phyloP scores from a whole-genome alignment of 2,888 invertebrate genomes.

The Leptinotarsa haldemani region DNA sequence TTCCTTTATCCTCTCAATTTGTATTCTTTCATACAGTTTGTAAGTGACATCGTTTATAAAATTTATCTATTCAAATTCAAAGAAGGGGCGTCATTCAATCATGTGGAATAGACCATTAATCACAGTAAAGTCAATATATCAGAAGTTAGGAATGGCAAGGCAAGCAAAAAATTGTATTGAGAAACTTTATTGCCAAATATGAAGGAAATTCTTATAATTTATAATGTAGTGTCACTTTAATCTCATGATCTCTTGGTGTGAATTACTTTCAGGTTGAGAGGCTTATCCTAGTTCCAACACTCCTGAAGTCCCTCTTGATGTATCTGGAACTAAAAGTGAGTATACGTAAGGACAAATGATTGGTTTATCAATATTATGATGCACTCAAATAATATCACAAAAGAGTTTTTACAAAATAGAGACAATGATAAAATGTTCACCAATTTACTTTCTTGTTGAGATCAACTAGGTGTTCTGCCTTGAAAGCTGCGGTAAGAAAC shows the following conservation, averaged over 20 bases:
- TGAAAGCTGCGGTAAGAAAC: too few relatives aligned
- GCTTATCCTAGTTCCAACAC: constrained; percentile 86
- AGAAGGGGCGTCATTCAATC: not conserved
- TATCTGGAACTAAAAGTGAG: constrained; percentile 73
- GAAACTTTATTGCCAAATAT: constrained; percentile 24
- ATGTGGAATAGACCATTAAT: constrained; percentile 3
- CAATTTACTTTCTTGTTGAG: too few relatives aligned
- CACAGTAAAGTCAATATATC: constrained; percentile 23
- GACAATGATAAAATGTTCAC: too few relatives aligned
- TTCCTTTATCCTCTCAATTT: not conserved
- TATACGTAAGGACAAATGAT: constrained; percentile 3
- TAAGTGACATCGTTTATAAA: constrained; percentile 13
- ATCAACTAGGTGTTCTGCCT: too few relatives aligned
- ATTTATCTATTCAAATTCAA: constrained; percentile 8
- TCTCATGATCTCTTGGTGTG: constrained; percentile 34
- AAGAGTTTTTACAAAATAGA: too few relatives aligned
- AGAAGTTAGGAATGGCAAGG: not conserved
- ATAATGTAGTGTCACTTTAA: constrained; percentile 18
- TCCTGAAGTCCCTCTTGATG: constrained; percentile 82
- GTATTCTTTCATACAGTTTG: not conserved
- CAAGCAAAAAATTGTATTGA: constrained; percentile 21
- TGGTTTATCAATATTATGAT: not conserved
- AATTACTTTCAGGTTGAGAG: constrained; percentile 74
- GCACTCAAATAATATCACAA: too few relatives aligned
- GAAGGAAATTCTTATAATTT: constrained; percentile 29